Conservation (phyloP, 2,888 invertebrate species). For the Ormyrus rosae region DNA sequence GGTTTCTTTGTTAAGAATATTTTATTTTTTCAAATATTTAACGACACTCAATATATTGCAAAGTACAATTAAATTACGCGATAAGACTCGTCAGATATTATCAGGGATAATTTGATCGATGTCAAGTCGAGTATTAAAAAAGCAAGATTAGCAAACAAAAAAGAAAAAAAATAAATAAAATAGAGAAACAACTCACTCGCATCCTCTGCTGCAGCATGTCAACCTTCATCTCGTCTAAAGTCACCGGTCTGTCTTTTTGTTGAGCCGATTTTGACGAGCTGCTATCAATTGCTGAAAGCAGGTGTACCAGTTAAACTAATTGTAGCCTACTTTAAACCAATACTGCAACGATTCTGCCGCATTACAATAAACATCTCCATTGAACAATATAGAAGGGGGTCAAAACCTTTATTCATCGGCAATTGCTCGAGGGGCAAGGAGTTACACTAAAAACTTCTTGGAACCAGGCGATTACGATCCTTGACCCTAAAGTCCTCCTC, state of each 20-base stretch:
- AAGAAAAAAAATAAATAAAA: neutral
- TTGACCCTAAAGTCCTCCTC: too few species aligned
- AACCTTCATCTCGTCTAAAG: constrained; percentile 48
- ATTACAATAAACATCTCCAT: too few species aligned
- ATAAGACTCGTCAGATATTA: too few species aligned
- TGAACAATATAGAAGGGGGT: too few species aligned
- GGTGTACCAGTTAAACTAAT: neutral
- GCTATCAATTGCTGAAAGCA: constrained; percentile 11
- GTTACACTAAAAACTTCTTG: too few species aligned
- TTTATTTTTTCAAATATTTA: neutral
- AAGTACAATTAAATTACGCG: neutral
- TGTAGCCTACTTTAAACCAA: neutral
- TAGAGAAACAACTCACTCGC: constrained; percentile 59
- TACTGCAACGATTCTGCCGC: too few species aligned
- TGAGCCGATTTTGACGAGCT: neutral
- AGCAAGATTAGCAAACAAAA: neutral
- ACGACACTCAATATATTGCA: neutral
- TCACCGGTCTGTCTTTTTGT: neutral
- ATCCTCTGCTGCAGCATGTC: constrained; percentile 61
- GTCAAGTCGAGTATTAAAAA: neutral
- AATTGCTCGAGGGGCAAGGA: neutral
- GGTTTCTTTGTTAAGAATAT: neutral
- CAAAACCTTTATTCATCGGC: neutral
- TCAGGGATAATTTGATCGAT: too few species aligned
- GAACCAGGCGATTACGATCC: too few species aligned